These are phyloP conservation scores for Ia io DNA, from an alignment of 2,113 vertebrate species.

Conservation along the genomic window DNA sequence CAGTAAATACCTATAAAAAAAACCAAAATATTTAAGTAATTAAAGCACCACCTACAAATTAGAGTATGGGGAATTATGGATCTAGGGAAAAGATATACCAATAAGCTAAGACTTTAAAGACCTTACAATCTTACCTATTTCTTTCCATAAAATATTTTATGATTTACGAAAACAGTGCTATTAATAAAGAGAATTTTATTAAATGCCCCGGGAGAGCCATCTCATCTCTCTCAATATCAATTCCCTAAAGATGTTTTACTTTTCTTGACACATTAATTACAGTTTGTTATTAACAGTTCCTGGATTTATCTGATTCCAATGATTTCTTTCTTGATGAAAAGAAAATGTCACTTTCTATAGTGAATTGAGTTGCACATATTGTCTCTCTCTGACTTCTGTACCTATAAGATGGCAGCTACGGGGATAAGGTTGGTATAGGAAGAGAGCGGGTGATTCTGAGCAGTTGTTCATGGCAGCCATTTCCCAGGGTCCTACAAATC, in stretches of 20 bases:
- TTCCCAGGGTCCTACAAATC: background rate
- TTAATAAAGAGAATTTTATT: constrained; percentile 46
- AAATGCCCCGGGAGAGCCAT: background rate
- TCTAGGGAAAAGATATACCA: background rate
- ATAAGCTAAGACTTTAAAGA: background rate
- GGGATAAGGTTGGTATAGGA: background rate
- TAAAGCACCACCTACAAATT: background rate
- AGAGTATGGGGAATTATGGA: background rate
- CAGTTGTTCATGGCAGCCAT: background rate
- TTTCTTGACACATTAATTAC: constrained; percentile 25
- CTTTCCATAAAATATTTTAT: background rate
- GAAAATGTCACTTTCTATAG: background rate
- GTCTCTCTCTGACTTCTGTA: background rate
- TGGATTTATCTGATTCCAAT: background rate
- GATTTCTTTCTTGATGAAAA: background rate
- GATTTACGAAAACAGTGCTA: constrained; percentile 6
- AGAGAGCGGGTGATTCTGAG: background rate
- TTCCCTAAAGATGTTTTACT: constrained; percentile 3
- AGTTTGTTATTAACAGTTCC: constrained; percentile 31
- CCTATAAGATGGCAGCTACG: background rate
- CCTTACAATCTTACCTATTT: background rate
- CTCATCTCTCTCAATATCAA: background rate
- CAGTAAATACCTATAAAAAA: background rate
- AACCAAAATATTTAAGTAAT: background rate
- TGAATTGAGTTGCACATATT: background rate